Evolutionary conservation across 37 sponge, comb jelly and placozoan species (phyloP).

Genomic region (Bolinopsis microptera): DNA sequence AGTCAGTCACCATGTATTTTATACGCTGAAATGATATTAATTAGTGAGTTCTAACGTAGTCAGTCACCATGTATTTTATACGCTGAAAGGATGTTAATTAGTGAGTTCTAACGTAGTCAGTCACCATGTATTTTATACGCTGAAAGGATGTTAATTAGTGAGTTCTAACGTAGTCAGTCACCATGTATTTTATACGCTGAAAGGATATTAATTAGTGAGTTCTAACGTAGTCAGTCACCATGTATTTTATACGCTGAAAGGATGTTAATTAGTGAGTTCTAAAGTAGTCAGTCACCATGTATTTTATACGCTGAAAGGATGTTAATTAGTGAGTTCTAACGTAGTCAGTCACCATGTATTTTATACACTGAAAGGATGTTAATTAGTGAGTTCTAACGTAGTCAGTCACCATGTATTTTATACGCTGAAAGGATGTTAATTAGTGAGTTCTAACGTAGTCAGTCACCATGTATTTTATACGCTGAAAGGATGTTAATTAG

Average conservation of each 20-base stretch:
- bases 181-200: conserved; percentile 49
- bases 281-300: conserved; percentile 44
- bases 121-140: conserved; percentile 50
- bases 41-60: conserved; percentile 9
- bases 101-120: conserved; percentile 21
- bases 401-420: conserved; percentile 54
- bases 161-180: conserved; percentile 18
- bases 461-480: conserved; percentile 52
- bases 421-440: background rate
- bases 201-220: too few relatives aligned
- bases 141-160: too few relatives aligned
- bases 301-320: conserved; percentile 1
- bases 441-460: conserved; percentile 20
- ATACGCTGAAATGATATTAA: background rate
- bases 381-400: too few relatives aligned
- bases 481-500: too few relatives aligned
- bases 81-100: too few relatives aligned
- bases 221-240: conserved; percentile 34
- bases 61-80: conserved; percentile 52
- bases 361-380: background rate
- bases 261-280: too few relatives aligned
- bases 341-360: conserved; percentile 55
- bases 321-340: too few relatives aligned
- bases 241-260: conserved; percentile 21
- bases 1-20: conserved; percentile 54